These are phyloP conservation scores for Hoplostethus mediterraneus DNA, from an alignment of 2,797 vertebrate genomes.

Conservation along the genomic window DNA sequence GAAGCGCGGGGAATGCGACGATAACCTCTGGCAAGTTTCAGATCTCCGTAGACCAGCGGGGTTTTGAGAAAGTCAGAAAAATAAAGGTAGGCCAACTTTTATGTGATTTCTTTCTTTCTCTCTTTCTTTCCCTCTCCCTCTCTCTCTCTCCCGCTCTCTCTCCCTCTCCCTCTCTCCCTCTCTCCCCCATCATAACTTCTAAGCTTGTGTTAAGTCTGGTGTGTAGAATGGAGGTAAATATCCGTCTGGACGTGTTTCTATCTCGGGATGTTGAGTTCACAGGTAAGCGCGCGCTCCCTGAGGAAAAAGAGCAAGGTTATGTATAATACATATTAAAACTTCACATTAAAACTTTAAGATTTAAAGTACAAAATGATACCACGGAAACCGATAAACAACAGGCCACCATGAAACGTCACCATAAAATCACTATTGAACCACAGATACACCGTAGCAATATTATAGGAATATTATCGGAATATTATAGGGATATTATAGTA, in stretches of 20 bases:
- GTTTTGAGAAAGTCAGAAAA: constrained; percentile 27
- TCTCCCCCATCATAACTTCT: constrained; percentile 60
- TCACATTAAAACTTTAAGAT: constrained; percentile 52
- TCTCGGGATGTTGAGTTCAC: constrained; percentile 79
- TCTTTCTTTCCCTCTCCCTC: constrained; percentile 6
- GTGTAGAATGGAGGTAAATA: constrained; percentile 24
- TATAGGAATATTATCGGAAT: too few species aligned
- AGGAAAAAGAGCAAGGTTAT: constrained; percentile 33
- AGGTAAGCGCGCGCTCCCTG: constrained; percentile 70
- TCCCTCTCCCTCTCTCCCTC: too few species aligned
- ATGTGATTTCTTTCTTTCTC: constrained; percentile 33
- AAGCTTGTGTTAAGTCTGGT: constrained; percentile 55
- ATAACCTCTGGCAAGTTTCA: constrained; percentile 75
- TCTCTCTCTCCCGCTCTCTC: constrained; percentile 36
- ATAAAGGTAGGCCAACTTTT: constrained; percentile 61
- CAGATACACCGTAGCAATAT: neutral
- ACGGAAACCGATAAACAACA: constrained; percentile 34
- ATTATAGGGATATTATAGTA: neutral
- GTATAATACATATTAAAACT: constrained; percentile 61
- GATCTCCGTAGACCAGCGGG: constrained; percentile 17
- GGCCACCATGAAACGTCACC: constrained; percentile 19
- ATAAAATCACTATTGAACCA: neutral
- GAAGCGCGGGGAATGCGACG: constrained; percentile 74
- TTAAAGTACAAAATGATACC: constrained; percentile 17
- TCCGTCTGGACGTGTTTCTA: constrained; percentile 53